These are phyloP conservation scores for Scaptomyza caliginosa DNA, from an alignment of 2,888 invertebrate species.

Conservation along the genomic window DNA sequence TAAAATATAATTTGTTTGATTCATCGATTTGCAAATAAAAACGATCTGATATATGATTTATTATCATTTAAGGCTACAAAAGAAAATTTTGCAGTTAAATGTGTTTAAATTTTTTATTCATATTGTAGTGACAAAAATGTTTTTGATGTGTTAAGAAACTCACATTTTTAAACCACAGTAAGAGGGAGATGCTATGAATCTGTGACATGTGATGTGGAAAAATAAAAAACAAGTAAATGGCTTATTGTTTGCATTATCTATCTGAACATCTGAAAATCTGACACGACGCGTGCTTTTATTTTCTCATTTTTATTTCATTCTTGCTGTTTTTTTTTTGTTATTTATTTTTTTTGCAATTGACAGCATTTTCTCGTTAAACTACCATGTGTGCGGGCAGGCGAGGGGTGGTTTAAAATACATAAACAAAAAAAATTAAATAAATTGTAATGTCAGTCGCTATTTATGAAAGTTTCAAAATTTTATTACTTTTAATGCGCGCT, in stretches of 20 bases:
- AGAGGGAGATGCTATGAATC: conserved; percentile 1
- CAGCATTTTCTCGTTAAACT: conserved; percentile 36
- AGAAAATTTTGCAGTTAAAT: too few species aligned
- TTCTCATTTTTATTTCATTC: neutral
- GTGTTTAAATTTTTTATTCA: conserved; percentile 6
- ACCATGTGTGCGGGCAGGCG: conserved; percentile 5
- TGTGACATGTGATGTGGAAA: conserved; percentile 17
- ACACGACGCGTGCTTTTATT: conserved; percentile 72
- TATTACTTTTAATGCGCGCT: conserved; percentile 62
- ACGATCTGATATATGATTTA: too few species aligned
- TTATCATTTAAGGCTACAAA: too few species aligned
- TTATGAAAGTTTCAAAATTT: conserved; percentile 68
- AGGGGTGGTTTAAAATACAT: conserved; percentile 5
- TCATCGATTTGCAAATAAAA: neutral
- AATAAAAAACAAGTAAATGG: conserved; percentile 34
- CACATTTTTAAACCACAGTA: conserved; percentile 46
- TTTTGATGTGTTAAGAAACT: conserved; percentile 60
- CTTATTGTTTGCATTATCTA: conserved; percentile 67
- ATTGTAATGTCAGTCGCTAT: conserved; percentile 53
- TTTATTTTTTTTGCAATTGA: conserved; percentile 49
- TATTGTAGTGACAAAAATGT: conserved; percentile 48
- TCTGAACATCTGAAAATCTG: conserved; percentile 68
- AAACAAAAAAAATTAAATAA: conserved; percentile 34
- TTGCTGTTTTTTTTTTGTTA: neutral
- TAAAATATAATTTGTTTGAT: too few species aligned